Conservation (phyloP, 1,140 invertebrate species). For the Epicauta chinensis region DNA sequence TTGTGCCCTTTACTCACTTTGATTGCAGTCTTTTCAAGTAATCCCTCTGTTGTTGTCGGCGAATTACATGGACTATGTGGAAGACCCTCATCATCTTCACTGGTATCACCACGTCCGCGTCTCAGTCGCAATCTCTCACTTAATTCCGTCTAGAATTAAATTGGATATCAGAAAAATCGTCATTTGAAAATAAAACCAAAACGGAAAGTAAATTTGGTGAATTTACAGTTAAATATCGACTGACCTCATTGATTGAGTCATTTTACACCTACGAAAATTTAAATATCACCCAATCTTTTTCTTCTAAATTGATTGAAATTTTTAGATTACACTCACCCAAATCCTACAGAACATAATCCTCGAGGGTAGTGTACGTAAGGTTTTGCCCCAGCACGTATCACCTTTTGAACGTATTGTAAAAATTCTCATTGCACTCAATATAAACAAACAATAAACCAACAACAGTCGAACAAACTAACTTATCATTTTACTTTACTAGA, state of each 20-base stretch:
- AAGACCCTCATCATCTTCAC: slow-evolving; percentile 56
- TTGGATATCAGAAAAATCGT: background rate
- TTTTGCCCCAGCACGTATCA: slow-evolving; percentile 20
- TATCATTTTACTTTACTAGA: no score
- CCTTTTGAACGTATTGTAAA: slow-evolving; percentile 9
- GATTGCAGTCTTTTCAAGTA: slow-evolving; percentile 47
- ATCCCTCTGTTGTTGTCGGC: slow-evolving; percentile 46
- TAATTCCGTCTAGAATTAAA: slow-evolving; percentile 52
- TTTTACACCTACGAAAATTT: no score
- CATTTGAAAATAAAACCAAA: background rate
- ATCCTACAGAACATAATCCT: slow-evolving; percentile 22
- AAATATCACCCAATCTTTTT: no score
- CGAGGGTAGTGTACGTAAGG: slow-evolving; percentile 10
- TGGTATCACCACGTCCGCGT: slow-evolving; percentile 45
- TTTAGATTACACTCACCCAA: slow-evolving; percentile 17
- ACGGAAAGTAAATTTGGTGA: no score
- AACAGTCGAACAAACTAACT: no score
- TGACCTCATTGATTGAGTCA: background rate
- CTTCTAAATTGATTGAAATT: no score
- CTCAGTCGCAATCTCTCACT: slow-evolving; percentile 53
- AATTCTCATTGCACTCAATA: background rate
- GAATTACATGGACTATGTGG: slow-evolving; percentile 56
- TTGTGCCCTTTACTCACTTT: slow-evolving; percentile 43
- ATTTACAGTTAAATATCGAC: background rate
- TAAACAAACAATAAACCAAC: no score